Percentiles rank a stretch among this genome's conserved stretches.
These are phyloP conservation scores for Orthosia incerta DNA, from an alignment of 2,888 invertebrate genomes.

Conservation along the genomic window DNA sequence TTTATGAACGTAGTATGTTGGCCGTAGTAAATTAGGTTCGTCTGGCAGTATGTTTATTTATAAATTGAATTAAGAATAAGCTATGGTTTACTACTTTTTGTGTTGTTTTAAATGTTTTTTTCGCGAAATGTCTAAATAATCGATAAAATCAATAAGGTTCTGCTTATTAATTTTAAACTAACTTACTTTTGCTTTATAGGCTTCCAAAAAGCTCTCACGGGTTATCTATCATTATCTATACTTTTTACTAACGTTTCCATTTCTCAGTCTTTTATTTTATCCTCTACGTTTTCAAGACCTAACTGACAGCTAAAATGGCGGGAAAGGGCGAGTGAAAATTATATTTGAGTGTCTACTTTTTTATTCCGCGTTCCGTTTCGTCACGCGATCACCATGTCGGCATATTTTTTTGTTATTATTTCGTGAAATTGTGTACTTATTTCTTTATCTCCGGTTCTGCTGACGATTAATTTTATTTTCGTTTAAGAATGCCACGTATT, in stretches of 20 bases:
- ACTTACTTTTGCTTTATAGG: background rate
- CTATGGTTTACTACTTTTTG: background rate
- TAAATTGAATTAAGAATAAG: constrained; percentile 3
- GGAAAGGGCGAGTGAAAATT: constrained; percentile 57
- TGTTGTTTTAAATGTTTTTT: background rate
- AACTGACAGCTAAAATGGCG: constrained; percentile 53
- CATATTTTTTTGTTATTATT: constrained; percentile 65
- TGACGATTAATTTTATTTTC: constrained; percentile 66
- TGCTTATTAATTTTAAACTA: background rate
- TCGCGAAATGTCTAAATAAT: background rate
- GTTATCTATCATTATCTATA: background rate
- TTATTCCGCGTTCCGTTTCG: constrained; percentile 65
- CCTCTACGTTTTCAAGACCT: background rate
- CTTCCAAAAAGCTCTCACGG: constrained; percentile 4
- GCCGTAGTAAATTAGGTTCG: constrained; percentile 15
- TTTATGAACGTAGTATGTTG: constrained; percentile 31
- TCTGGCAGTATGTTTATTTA: constrained; percentile 31
- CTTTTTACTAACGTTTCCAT: background rate
- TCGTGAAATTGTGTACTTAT: constrained; percentile 64
- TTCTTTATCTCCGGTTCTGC: constrained; percentile 65
- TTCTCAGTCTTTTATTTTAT: background rate
- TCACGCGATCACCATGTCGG: constrained; percentile 69
- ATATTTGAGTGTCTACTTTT: constrained; percentile 57
- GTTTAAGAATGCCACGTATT: constrained; percentile 41
- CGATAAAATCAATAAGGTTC: background rate